Evolutionary conservation across 2,797 vertebrate genomes (phyloP), one percentile per base, ranked within the genome.

Genomic region (Sebastes goodei): DNA sequence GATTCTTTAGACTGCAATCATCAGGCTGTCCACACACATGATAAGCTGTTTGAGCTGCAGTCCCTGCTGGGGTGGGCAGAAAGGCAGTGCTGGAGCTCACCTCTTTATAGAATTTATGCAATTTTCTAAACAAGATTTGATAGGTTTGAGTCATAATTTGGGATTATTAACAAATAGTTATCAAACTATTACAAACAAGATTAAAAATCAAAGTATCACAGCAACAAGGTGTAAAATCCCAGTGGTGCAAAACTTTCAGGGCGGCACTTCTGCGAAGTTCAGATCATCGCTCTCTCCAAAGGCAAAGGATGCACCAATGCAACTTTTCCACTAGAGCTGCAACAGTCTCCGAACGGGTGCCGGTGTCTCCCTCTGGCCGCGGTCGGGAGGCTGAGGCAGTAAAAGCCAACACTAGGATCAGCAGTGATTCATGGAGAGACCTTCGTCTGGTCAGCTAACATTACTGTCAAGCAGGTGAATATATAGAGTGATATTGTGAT

Each of bases 1-100:
- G 78, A 83, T 65, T 74, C n/a, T 74, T 72, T 33, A 53, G 42
- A 64, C 79, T 80, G 65, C 49, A 80, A 72, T 77, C 68, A 79
- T 82, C 76, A 77, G 73, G 55, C 76, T 78, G 73, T 85, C 42
- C 60, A 57, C 82, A 77, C 59, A 29, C 61, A 53, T 63, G 74
- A 81, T 80, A 73, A 80, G 57, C 20, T 69, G 60, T 49, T 29
- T 27, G 63, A 78, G 87, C 74, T 83, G 46, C 27, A 71, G 57
- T 14, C 10, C 0, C 30, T 69, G 29, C 29, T 59, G 38, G 46
- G 52, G n/a, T 32, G 55, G 21, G 21, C 3, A 21, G 27, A 67
- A 68, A 74, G n/a, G 17, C 12, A 49, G 15, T 0, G n/a, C 65
- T 27, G 9, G 14, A 63, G 52, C 49, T 72, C 21, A 72, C 3